These are phyloP conservation scores for Meloidogyne chitwoodi DNA, from an alignment of 1,140 invertebrate species.

Conservation along the genomic window DNA sequence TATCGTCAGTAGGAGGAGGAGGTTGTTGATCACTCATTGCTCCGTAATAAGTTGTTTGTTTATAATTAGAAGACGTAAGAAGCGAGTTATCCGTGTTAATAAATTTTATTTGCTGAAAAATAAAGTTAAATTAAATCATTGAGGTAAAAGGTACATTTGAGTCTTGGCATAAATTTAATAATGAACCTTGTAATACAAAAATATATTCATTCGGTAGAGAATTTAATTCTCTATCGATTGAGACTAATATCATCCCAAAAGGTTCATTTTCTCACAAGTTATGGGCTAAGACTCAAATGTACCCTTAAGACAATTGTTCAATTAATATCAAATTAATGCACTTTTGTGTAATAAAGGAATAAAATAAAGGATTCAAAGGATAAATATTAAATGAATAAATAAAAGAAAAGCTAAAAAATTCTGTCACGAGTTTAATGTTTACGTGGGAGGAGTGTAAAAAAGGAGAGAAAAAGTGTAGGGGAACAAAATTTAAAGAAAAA, in stretches of 20 bases:
- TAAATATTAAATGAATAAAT: neutral
- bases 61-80: neutral
- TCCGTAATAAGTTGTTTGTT: neutral
- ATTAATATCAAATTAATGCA: neutral
- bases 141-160: neutral
- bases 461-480: neutral
- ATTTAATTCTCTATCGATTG: neutral
- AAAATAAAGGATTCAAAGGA: neutral
- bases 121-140: neutral
- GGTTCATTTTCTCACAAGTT: neutral
- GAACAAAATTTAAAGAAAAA: neutral
- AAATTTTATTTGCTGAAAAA: neutral
- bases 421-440: neutral
- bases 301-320: neutral
- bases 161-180: neutral
- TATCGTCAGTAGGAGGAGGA: neutral
- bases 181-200: too few species aligned
- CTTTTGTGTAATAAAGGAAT: neutral
- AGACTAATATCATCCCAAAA: neutral
- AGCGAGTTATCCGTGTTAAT: neutral
- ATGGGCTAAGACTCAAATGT: neutral
- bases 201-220: neutral
- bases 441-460: neutral
- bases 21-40: neutral
- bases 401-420: neutral